These are phyloP conservation scores for Dasysyrphus tricinctus DNA, from an alignment of 2,888 invertebrate species.

Conservation along the genomic window DNA sequence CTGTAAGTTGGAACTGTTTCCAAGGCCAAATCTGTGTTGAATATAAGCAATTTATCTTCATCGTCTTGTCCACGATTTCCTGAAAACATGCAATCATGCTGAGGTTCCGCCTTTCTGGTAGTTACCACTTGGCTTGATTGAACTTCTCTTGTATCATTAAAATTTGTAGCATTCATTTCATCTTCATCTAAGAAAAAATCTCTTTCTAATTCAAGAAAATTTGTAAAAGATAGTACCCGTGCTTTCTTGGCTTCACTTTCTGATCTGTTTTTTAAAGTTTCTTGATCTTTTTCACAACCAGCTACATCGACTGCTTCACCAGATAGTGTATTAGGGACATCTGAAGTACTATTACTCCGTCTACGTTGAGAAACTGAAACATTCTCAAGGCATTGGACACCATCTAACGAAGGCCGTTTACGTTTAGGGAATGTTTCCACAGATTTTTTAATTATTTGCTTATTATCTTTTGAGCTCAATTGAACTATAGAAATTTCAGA, in stretches of 20 bases:
- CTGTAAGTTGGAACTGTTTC: neutral
- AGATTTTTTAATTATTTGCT: neutral
- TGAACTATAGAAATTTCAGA: neutral
- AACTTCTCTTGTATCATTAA: neutral
- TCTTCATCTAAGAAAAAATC: neutral
- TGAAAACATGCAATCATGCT: slow-evolving; percentile 1
- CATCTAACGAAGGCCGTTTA: slow-evolving; percentile 39
- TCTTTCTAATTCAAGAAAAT: neutral
- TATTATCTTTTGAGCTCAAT: neutral
- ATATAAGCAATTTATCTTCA: neutral
- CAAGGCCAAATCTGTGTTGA: neutral
- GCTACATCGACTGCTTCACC: neutral
- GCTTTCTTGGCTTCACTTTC: neutral
- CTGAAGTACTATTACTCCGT: slow-evolving; percentile 29
- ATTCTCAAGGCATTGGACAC: slow-evolving; percentile 4
- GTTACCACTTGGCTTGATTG: neutral
- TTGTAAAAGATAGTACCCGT: neutral
- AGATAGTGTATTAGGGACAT: neutral
- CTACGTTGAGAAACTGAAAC: slow-evolving; percentile 3
- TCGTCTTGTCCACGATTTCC: slow-evolving; percentile 15
- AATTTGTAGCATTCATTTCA: neutral
- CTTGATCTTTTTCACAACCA: neutral
- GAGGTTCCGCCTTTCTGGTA: neutral
- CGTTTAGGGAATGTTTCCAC: neutral
- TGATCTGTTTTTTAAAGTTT: neutral